A percentile compares a stretch with the other conserved stretches of the same genome.
Conservation (phyloP, 2,888 invertebrate species). For the Melipona beecheii region DNA sequence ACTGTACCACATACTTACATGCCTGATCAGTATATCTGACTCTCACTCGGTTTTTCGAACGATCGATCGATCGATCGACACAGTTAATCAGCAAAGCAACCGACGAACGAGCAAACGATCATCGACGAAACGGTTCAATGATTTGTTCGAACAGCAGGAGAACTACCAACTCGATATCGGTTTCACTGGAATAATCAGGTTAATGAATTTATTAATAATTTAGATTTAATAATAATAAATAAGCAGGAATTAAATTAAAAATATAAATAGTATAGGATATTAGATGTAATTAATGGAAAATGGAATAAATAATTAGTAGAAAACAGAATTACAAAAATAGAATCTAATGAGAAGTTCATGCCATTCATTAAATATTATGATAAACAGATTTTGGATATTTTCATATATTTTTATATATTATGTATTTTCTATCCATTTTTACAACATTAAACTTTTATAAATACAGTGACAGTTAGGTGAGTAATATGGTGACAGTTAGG, state of each 20-base stretch:
- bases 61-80: constrained; percentile 30
- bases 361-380: not conserved
- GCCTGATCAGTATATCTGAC: constrained; percentile 24
- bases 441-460: too few relatives aligned
- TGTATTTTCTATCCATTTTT: not conserved
- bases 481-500: too few relatives aligned
- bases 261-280: too few relatives aligned
- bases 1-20: constrained; percentile 49
- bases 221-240: not conserved
- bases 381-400: not conserved
- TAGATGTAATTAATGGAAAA: too few relatives aligned
- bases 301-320: too few relatives aligned
- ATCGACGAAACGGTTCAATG: not conserved
- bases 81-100: constrained; percentile 38
- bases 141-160: not conserved
- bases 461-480: too few relatives aligned
- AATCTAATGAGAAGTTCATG: not conserved
- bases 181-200: not conserved
- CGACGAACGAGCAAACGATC: not conserved
- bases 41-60: constrained; percentile 28
- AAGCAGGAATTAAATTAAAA: not conserved
- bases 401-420: not conserved
- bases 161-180: not conserved
- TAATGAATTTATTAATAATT: not conserved
- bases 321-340: not conserved